A percentile compares a stretch with the other conserved stretches of the same genome.
These are phyloP conservation scores for Pantherophis guttatus DNA, from an alignment of 2,113 vertebrate species.

Conservation along the genomic window DNA sequence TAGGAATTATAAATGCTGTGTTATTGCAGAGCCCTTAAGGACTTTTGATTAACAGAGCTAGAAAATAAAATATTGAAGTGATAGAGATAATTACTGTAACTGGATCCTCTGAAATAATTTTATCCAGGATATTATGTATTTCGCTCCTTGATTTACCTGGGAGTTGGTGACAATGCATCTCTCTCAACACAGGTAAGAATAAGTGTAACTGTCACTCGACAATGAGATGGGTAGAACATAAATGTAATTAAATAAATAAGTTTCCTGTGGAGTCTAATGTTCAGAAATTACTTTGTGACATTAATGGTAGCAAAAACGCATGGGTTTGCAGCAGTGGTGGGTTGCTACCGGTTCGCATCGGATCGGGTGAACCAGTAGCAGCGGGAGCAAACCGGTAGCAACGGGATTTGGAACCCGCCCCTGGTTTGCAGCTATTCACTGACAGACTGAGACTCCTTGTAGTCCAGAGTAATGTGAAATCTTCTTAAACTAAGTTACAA, in stretches of 20 bases:
- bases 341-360: no score
- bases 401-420: no score
- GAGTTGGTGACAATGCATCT: neutral
- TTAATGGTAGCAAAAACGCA: neutral
- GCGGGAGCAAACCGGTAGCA: no score
- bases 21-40: neutral
- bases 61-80: neutral
- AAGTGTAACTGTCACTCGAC: neutral
- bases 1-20: neutral
- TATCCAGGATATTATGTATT: neutral
- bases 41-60: neutral
- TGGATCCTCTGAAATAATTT: neutral
- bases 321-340: no score
- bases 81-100: neutral
- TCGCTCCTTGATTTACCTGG: neutral
- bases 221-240: neutral
- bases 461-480: neutral
- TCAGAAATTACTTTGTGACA: neutral
- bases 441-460: neutral
- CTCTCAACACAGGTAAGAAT: neutral
- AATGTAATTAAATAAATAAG: neutral
- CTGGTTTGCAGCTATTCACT: neutral
- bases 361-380: no score
- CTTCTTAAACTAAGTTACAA: neutral
- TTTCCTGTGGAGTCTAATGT: neutral